Evolutionary conservation across 2,113 vertebrate genomes (phyloP), one percentile per base, ranked within the genome.

Genomic region (Phrynosoma platyrhinos): DNA sequence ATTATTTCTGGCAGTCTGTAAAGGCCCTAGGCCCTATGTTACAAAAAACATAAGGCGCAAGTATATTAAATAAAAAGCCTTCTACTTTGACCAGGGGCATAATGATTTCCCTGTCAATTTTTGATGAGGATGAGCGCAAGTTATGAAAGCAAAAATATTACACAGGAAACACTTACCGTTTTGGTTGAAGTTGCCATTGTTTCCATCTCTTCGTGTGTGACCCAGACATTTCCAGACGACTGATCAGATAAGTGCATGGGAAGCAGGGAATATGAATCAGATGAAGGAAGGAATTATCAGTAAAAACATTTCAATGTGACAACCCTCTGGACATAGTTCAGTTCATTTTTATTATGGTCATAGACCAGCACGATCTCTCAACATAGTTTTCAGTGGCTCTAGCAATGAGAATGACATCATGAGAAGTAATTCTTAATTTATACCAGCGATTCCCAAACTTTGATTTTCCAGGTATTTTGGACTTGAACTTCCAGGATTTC

Each of bases 191-290:
- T 97, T 74, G 98, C 97, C 97, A 99, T 96, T 95, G 98, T 99
- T 97, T 99, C 98, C 98, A 99, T 99, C 97, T 99, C 99, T 95
- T 99, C 99, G 1, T 99, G 99, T 93, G 99, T 99, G 95, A 99
- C 97, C 99, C 99, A 99, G 96, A 99, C 98, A 25, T 99, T 99
- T 96, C 99, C 99, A 79, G 99, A 99, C 94, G 99, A 99, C 98
- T 99, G 97, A 53, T 94, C 86, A 91, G 96, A 90, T 89, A 94
- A 18, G 14, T 12, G 58, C 14, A 62, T 62, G 58, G 58, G 58
- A 62, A 62, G 58, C 58, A 62, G 93, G 30, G 68, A 66, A 71
- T 71, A 93, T 79, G 88, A 92, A 93, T 95, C 80, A 96, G 78
- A 90, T 89, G 84, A 85, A 90, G 32, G 72, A 93, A 81, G 87